Conservation (phyloP, 1,140 invertebrate species). For the Drosophila novamexicana region DNA sequence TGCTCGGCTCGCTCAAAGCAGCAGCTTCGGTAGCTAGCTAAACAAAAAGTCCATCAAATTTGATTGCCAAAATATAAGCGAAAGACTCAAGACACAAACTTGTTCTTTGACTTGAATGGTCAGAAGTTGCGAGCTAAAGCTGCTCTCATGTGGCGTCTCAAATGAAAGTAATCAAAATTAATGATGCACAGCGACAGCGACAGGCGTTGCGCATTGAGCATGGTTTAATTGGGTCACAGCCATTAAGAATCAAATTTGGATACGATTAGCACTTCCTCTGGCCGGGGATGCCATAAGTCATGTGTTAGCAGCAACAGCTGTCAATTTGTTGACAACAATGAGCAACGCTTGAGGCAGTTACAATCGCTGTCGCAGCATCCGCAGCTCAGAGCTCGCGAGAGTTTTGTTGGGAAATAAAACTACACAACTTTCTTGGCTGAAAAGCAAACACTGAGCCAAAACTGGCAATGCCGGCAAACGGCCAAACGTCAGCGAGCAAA, state of each 20-base stretch:
- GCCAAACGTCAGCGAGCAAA: conserved; percentile 75
- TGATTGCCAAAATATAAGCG: conserved; percentile 67
- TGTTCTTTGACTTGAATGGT: conserved; percentile 21
- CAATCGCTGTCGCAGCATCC: conserved; percentile 5
- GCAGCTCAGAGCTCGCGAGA: conserved; percentile 25
- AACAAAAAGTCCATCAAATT: conserved; percentile 37
- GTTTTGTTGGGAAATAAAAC: conserved; percentile 49
- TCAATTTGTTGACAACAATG: conserved; percentile 73
- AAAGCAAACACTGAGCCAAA: conserved; percentile 37
- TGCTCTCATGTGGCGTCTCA: conserved; percentile 52
- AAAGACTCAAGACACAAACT: conserved; percentile 73
- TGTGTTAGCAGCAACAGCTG: conserved; percentile 47
- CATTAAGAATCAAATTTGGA: conserved; percentile 80
- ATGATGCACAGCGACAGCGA: conserved; percentile 45
- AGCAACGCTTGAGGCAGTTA: conserved; percentile 47
- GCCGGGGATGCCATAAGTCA: conserved; percentile 35
- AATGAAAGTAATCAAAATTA: conserved; percentile 82
- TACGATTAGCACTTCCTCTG: conserved; percentile 79
- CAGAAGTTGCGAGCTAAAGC: conserved; percentile 13
- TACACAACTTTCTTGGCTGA: conserved; percentile 68
- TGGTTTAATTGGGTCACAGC: conserved; percentile 73
- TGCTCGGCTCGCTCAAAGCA: neutral
- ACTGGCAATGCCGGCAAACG: conserved; percentile 50
- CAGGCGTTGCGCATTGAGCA: conserved; percentile 52
- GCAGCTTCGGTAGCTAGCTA: conserved; percentile 6